Evolutionary conservation across 2,888 invertebrate genomes (phyloP).

Genomic region (Eilema sororculum): DNA sequence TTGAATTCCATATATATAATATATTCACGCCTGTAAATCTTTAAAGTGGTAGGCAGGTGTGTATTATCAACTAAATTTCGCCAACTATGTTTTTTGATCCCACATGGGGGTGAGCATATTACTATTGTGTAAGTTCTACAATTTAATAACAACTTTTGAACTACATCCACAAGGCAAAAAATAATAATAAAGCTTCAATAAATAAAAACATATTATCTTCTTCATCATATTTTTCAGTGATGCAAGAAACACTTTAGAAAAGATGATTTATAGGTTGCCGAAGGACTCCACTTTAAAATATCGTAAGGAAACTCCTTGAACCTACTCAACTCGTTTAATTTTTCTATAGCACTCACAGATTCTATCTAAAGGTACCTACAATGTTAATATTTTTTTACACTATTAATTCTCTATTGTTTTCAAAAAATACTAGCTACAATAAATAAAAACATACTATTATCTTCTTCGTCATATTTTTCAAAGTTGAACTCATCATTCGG

Average conservation of each 20-base stretch:
- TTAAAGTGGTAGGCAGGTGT: too few relatives aligned
- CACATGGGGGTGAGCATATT: too few relatives aligned
- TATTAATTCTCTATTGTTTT: conserved; percentile 11
- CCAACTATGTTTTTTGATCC: too few relatives aligned
- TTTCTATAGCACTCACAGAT: background rate
- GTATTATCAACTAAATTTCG: too few relatives aligned
- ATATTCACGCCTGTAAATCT: too few relatives aligned
- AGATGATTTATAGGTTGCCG: conserved; percentile 23
- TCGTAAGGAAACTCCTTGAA: conserved; percentile 21
- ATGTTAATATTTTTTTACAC: background rate
- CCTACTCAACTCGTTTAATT: background rate
- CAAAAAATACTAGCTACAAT: too few relatives aligned
- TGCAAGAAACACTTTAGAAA: conserved; percentile 26
- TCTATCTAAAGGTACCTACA: background rate
- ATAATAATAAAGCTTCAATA: background rate
- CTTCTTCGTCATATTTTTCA: conserved; percentile 92
- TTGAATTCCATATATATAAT: too few relatives aligned
- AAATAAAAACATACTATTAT: conserved; percentile 75
- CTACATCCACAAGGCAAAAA: too few relatives aligned
- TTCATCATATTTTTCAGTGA: too few relatives aligned
- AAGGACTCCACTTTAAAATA: conserved; percentile 18
- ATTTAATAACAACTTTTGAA: too few relatives aligned
- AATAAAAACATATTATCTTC: too few relatives aligned
- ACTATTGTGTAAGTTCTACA: too few relatives aligned
- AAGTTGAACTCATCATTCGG: conserved; percentile 91